Evolutionary conservation across 1,140 invertebrate species (phyloP), one percentile per base, ranked within the genome.

Genomic region (Halictus rubicundus): DNA sequence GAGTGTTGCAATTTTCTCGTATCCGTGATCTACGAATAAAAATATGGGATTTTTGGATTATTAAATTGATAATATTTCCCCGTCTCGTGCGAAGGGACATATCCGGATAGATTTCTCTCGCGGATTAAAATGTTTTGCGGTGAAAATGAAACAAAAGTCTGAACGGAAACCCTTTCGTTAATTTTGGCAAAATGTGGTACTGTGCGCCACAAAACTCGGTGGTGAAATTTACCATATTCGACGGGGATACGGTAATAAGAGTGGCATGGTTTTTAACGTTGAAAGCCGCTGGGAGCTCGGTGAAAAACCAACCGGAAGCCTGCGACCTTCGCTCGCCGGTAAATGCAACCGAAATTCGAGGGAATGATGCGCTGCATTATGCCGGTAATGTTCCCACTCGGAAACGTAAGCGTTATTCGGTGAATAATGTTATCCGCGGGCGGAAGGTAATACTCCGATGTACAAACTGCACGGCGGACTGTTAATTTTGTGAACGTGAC

Each of bases 351-450:
- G 37, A 23, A 42, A 78, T n/a, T n/a, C 37, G 23, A 32, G 76
- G 37, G 37, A 78, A 78, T 72, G 76, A 78, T 78, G 68, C 59
- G 42, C 27, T 27, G 76, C 46, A 64, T 78, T 78, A 72, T 78
- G 46, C 49, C 23, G 27, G 76, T 54, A 64, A 71, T 60, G 60
- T 27, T 42, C 8, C 46, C 19, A n/a, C 59, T 27, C 32, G 68
- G 68, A 72, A 72, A 46, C 69, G 69, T 72, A 64, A 78, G 37
- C 76, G 37, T 71, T 78, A 42, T 72, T 72, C 69, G 76, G 7
- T 25, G 76, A 78, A 72, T 72, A 64, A 72, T 72, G 76, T 72
- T 78, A 72, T 52, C 49, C 61, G 52, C 69, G 37, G 37, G 46
- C 27, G 68, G 19, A 71, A 69, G 39, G 27, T 59, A 46, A 77